Percentiles rank a stretch among this genome's conserved stretches.
Conservation (phyloP, 2,888 invertebrate species). For the Folsomia manolachei region DNA sequence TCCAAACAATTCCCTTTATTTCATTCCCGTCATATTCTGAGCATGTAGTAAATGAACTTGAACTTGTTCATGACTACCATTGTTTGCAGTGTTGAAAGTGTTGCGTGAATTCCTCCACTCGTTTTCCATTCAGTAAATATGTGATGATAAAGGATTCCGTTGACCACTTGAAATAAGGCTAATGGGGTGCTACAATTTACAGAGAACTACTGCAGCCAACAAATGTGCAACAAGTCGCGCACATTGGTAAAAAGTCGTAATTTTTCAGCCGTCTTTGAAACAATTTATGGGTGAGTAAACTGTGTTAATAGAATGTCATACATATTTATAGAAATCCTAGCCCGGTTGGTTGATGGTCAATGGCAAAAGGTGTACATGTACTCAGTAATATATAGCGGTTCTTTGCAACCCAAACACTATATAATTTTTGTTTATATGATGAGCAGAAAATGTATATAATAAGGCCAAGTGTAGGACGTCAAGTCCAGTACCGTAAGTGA, state of each 20-base stretch:
- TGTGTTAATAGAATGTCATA: not conserved
- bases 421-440: not conserved
- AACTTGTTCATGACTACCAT: too few relatives aligned
- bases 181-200: not conserved
- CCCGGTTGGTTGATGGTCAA: not conserved
- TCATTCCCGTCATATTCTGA: too few relatives aligned
- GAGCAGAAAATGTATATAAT: not conserved
- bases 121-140: too few relatives aligned
- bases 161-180: not conserved
- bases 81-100: too few relatives aligned
- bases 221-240: not conserved
- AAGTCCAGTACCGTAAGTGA: conserved; percentile 15
- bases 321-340: not conserved
- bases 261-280: not conserved
- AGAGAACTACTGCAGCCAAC: not conserved
- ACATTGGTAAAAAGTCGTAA: not conserved
- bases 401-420: not conserved
- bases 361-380: not conserved
- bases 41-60: too few relatives aligned
- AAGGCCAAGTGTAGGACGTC: too few relatives aligned
- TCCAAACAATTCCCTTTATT: too few relatives aligned
- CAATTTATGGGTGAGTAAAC: not conserved
- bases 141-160: too few relatives aligned
- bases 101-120: too few relatives aligned
- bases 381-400: not conserved